Evolutionary conservation across 2,888 invertebrate species (phyloP).

Genomic region (Alloscopus bannaensis): DNA sequence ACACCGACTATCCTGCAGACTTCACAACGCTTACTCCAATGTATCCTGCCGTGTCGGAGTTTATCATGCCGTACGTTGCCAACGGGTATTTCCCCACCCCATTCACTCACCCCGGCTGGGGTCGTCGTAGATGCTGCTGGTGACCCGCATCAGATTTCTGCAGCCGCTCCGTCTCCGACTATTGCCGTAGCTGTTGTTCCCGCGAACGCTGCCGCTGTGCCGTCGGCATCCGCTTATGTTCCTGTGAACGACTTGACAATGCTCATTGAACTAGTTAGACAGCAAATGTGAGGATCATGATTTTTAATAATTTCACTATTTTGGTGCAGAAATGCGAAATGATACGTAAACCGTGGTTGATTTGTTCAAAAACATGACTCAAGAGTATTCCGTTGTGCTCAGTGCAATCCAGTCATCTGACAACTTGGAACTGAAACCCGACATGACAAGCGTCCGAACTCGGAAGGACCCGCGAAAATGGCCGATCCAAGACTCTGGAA

Average conservation of each 20-base stretch:
- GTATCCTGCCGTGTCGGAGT: constrained; percentile 52
- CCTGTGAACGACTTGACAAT: constrained; percentile 40
- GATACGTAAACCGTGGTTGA: constrained; percentile 1
- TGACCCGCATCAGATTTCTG: background rate
- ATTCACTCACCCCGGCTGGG: constrained; percentile 28
- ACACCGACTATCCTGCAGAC: constrained; percentile 68
- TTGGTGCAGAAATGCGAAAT: constrained; percentile 4
- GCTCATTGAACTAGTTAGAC: constrained; percentile 65
- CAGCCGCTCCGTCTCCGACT: background rate
- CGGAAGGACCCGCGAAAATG: constrained; percentile 89
- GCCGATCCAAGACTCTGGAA: constrained; percentile 85
- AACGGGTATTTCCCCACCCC: constrained; percentile 43
- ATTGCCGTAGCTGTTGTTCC: background rate
- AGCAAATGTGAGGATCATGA: constrained; percentile 70
- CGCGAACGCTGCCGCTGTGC: too few species aligned
- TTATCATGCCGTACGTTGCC: constrained; percentile 72
- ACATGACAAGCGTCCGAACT: constrained; percentile 79
- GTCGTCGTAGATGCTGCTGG: constrained; percentile 36
- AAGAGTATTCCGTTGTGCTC: constrained; percentile 67
- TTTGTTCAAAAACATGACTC: constrained; percentile 67
- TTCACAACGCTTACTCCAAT: constrained; percentile 67
- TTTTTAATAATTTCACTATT: constrained; percentile 6
- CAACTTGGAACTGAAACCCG: constrained; percentile 66
- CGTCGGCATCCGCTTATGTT: constrained; percentile 1
- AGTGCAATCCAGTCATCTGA: constrained; percentile 66